Evolutionary conservation across 2,888 invertebrate species (phyloP), one percentile per base, ranked within the genome.

Genomic region (Caenorhabditis sp.): DNA sequence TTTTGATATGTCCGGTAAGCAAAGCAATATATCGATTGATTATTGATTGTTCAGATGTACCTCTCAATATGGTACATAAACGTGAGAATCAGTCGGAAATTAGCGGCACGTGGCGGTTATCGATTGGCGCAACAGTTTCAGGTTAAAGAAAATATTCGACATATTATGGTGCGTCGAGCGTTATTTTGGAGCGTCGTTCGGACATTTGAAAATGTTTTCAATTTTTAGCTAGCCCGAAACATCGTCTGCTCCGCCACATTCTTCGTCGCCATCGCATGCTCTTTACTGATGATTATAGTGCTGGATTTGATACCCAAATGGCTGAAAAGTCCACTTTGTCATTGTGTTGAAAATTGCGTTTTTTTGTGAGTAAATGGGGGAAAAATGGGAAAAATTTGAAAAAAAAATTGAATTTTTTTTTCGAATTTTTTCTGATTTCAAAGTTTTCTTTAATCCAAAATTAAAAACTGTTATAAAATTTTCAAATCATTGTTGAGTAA

Each of bases 71-170:
- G 65, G 65, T 28, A 58, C 1, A 18, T 65, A 2, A 74, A 74
- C 35, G 40, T 37, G 0, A 22, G 40, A 15, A 20, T 65, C 8
- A 1, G 40, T 1, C 35, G 20, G 20, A 28, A 53, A 11, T 56
- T 72, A 24, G 28, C 71, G 1, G 47, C 24, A 0, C 71, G 53
- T 0, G 71, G 74, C 0, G 20, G 65, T 6, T 74, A 65, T 20
- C 56, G 60, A 8, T 18, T 74, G 35, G 74, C 74, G 13, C 50
- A 74, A 24, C 74, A 74, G 51, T 74, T 74, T 60, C 74, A 74
- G 28, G 74, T 74, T 24, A 74, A 74, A 13, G 74, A 74, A 22
- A 74, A 74, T 28, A 74, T 74, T 15, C 6, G 74, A n/a, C 74
- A 74, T 40, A 74, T 74, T 26, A 60, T 74, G 74, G 74, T 65